Evolutionary conservation across 2,113 vertebrate species (phyloP).

Genomic region (Muntiacus muntjak): DNA sequence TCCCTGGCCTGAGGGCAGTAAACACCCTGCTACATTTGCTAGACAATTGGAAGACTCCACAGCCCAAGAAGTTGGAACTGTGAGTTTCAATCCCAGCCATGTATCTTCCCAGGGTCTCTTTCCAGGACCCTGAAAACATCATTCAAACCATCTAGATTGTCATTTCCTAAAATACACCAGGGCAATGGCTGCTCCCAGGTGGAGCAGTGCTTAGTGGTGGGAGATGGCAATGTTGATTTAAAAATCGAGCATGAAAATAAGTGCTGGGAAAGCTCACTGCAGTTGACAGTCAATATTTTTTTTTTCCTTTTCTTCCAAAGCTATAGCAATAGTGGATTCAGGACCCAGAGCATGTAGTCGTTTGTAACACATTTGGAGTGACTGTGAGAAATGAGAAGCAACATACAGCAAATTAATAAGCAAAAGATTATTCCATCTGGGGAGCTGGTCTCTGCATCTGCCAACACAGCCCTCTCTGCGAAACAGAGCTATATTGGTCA

Average conservation of each 20-base stretch:
- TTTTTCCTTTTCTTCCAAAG: conserved; percentile 20
- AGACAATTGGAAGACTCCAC: neutral
- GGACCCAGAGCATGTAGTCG: neutral
- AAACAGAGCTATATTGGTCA: conserved; percentile 15
- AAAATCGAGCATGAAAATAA: neutral
- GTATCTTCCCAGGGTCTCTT: neutral
- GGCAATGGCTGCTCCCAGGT: neutral
- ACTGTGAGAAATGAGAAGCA: conserved; percentile 19
- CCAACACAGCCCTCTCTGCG: neutral
- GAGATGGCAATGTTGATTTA: neutral
- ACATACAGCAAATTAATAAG: conserved; percentile 55
- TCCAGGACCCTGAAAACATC: neutral
- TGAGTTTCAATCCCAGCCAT: neutral
- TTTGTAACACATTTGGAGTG: conserved; percentile 31
- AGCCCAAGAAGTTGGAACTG: neutral
- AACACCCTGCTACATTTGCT: neutral
- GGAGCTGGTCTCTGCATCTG: conserved; percentile 41
- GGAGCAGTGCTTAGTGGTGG: neutral
- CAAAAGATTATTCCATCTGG: conserved; percentile 51
- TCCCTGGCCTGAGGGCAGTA: neutral
- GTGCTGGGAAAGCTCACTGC: neutral
- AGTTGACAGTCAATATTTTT: neutral
- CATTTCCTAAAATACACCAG: neutral
- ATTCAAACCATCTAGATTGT: neutral
- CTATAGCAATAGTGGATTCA: neutral